Evolutionary conservation across 1,140 invertebrate species (phyloP).

Genomic region (Halictus rubicundus): DNA sequence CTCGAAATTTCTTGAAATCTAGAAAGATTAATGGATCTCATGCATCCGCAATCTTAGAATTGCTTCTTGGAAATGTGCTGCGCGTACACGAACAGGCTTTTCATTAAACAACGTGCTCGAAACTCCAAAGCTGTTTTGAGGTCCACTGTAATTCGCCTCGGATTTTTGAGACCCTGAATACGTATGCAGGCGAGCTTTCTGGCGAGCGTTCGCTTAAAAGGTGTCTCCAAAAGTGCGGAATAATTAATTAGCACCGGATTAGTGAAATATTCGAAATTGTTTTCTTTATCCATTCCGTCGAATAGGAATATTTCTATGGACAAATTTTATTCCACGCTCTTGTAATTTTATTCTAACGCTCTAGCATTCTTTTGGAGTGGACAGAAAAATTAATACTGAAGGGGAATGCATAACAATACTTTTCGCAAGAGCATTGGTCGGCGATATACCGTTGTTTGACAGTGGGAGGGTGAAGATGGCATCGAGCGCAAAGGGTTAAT

Average conservation of each 20-base stretch:
- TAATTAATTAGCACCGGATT: background rate
- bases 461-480: no score
- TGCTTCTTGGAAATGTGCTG: conserved; percentile 2
- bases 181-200: background rate
- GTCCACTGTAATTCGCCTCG: conserved; percentile 9
- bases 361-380: no score
- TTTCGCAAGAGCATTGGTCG: no score
- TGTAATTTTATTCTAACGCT: no score
- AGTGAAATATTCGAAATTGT: no score
- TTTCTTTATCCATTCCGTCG: no score
- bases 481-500: no score
- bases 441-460: no score
- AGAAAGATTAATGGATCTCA: background rate
- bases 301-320: no score
- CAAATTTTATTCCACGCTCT: no score
- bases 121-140: conserved; percentile 15
- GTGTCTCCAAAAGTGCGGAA: background rate
- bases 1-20: background rate
- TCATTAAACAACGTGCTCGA: conserved; percentile 10
- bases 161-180: conserved; percentile 22
- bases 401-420: no score
- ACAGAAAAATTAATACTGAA: no score
- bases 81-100: background rate
- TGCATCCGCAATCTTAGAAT: conserved; percentile 5
- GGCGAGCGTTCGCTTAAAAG: background rate